These are phyloP conservation scores for Oophaga pumilio DNA, from an alignment of 2,113 vertebrate genomes.

Conservation along the genomic window DNA sequence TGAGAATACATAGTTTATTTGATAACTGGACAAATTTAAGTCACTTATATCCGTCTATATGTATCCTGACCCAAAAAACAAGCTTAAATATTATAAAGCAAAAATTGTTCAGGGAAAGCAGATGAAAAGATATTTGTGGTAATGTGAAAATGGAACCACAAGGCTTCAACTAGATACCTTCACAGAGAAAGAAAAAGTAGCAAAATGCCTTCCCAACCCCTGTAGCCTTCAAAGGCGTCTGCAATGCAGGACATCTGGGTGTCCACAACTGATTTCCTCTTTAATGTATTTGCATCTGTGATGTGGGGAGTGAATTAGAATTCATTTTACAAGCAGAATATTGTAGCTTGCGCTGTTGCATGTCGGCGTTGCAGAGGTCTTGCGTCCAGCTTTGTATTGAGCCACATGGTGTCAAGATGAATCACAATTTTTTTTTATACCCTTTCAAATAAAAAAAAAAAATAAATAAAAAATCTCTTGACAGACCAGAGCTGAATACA, in stretches of 20 bases:
- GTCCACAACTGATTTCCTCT: conserved; percentile 70
- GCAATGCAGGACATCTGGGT: conserved; percentile 67
- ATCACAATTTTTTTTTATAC: conserved; percentile 41
- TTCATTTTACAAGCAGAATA: conserved; percentile 64
- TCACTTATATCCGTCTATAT: neutral
- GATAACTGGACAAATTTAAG: neutral
- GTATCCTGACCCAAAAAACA: neutral
- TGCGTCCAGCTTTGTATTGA: conserved; percentile 50
- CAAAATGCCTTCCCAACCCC: conserved; percentile 71
- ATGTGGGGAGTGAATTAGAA: conserved; percentile 62
- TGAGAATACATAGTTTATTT: neutral
- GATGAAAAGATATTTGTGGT: conserved; percentile 64
- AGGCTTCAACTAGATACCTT: conserved; percentile 70
- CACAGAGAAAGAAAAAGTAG: conserved; percentile 65
- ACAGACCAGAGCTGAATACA: conserved; percentile 59
- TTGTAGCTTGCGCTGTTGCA: conserved; percentile 56
- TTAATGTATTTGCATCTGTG: conserved; percentile 68
- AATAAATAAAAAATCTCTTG: conserved; percentile 38
- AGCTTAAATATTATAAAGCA: neutral
- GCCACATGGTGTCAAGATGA: conserved; percentile 55
- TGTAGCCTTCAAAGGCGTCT: conserved; percentile 72
- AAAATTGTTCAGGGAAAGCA: conserved; percentile 37
- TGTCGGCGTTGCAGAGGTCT: conserved; percentile 50
- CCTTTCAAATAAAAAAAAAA: conserved; percentile 50
- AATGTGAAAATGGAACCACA: conserved; percentile 66